Evolutionary conservation across 2,113 vertebrate genomes (phyloP).

Genomic region (Pomatostomus ruficeps): DNA sequence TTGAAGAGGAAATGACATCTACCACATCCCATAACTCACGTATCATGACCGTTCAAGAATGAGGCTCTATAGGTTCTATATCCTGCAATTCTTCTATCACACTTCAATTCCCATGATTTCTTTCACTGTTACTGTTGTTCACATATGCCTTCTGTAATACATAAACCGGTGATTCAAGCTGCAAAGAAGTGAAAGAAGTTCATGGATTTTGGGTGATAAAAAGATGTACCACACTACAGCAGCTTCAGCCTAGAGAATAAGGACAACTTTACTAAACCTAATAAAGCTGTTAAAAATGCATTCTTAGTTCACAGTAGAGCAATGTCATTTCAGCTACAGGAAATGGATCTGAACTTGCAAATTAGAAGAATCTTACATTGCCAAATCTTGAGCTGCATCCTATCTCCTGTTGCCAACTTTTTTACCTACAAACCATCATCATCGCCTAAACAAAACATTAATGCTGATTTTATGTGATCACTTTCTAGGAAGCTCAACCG

Average conservation of each 20-base stretch:
- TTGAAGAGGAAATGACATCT: neutral
- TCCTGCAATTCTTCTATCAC: neutral
- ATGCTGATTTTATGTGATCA: neutral
- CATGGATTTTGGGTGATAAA: neutral
- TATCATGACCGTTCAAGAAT: neutral
- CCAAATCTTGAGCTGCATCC: neutral
- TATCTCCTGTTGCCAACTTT: neutral
- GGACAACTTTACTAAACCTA: neutral
- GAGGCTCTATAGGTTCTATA: neutral
- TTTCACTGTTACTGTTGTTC: neutral
- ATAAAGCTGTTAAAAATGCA: neutral
- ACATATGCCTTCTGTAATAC: neutral
- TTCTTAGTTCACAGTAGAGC: neutral
- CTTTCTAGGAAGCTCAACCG: conserved; percentile 84
- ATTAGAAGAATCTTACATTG: neutral
- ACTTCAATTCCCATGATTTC: neutral
- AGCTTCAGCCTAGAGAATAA: neutral
- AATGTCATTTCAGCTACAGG: neutral
- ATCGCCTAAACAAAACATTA: neutral
- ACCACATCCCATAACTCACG: neutral
- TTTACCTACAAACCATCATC: neutral
- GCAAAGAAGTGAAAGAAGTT: neutral
- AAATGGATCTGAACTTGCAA: neutral
- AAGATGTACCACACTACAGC: neutral
- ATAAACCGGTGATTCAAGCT: neutral